Conservation (phyloP, 2,888 invertebrate species). For the Idaea straminata region DNA sequence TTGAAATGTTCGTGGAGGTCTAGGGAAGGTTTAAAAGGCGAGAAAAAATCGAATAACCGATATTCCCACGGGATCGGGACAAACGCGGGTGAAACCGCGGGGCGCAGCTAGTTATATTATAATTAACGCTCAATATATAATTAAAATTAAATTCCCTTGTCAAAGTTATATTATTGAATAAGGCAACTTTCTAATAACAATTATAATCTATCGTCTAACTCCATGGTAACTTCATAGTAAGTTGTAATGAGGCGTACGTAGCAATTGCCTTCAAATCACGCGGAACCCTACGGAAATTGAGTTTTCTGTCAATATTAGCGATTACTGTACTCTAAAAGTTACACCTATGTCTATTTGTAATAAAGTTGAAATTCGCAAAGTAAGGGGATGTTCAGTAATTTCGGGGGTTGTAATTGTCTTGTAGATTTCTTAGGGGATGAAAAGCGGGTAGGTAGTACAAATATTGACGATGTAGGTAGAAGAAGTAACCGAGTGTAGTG, state of each 20-base stretch:
- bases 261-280: slow-evolving; percentile 65
- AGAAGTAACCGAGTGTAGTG: slow-evolving; percentile 1
- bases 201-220: neutral
- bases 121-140: neutral
- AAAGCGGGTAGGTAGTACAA: slow-evolving; percentile 34
- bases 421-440: slow-evolving; percentile 34
- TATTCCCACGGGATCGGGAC: too few species aligned
- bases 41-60: too few species aligned
- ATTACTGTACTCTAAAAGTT: slow-evolving; percentile 34
- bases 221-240: slow-evolving; percentile 4
- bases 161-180: slow-evolving; percentile 6
- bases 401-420: slow-evolving; percentile 48
- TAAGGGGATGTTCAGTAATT: slow-evolving; percentile 37
- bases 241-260: slow-evolving; percentile 14
- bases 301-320: slow-evolving; percentile 61
- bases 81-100: too few species aligned
- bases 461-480: slow-evolving; percentile 38
- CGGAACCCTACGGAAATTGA: slow-evolving; percentile 65
- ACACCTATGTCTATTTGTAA: slow-evolving; percentile 6
- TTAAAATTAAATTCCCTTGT: neutral
- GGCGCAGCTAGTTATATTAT: too few species aligned
- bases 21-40: too few species aligned
- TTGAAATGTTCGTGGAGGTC: too few species aligned
- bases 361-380: slow-evolving; percentile 23
- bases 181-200: slow-evolving; percentile 5